These are phyloP conservation scores for Temnothorax rugatulus DNA, from an alignment of 2,888 invertebrate genomes.

Conservation along the genomic window DNA sequence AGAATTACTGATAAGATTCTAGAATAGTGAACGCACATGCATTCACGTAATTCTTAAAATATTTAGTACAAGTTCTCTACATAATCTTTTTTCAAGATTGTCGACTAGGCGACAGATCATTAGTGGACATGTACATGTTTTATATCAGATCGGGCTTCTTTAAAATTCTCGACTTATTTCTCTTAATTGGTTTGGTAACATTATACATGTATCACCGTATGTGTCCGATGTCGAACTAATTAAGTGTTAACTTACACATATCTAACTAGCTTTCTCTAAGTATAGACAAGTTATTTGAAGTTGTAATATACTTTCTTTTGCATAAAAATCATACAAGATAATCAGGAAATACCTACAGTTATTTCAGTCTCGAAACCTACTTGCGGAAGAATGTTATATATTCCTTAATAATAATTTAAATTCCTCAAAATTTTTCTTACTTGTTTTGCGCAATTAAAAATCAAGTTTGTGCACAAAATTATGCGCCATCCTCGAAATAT, in stretches of 20 bases:
- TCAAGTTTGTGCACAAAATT: background rate
- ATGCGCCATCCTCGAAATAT: background rate
- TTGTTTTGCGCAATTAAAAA: background rate
- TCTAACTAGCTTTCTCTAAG: background rate
- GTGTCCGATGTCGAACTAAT: background rate
- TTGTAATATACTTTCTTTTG: background rate
- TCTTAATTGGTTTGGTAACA: background rate
- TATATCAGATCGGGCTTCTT: slow-evolving; percentile 3
- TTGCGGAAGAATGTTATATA: background rate
- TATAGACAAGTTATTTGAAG: background rate
- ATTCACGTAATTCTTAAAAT: slow-evolving; percentile 11
- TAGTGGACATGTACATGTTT: background rate
- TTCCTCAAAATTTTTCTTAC: background rate
- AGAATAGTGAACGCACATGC: background rate
- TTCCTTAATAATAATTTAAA: background rate
- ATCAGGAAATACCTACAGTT: background rate
- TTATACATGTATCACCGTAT: background rate
- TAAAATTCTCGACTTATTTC: slow-evolving; percentile 16
- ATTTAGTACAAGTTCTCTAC: background rate
- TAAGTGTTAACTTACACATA: background rate
- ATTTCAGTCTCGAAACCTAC: background rate
- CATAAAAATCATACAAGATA: background rate
- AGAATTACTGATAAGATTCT: slow-evolving; percentile 10
- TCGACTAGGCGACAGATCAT: background rate
- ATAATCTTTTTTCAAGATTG: background rate